Evolutionary conservation across 2,797 vertebrate species (phyloP), one percentile per base, ranked within the genome.

Genomic region (Philypnodon macrostomus): DNA sequence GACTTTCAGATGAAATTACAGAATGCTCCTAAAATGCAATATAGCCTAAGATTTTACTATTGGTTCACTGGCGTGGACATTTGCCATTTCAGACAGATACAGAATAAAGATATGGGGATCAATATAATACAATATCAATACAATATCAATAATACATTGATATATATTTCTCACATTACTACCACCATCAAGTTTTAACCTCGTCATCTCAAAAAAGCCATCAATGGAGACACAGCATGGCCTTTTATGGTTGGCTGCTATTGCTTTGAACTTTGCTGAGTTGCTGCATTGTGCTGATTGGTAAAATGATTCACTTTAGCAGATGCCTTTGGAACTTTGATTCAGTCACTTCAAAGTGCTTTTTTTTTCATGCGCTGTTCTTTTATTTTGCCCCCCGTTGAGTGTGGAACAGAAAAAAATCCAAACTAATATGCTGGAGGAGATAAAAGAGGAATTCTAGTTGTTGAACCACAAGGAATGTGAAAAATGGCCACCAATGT

Each of bases 321-420:
- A 38, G 15, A 23, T 40, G 42, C 46, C 44, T 58, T 23, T 41
- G 31, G 14, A 67, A 56, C 35, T 67, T 34, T 66, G 42, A 72
- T 70, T 58, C 42, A 33, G 41, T 53, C 37, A 35, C 55, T 70
- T 72, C 65, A 61, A 66, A 71, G 60, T 65, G 30, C 47, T 53
- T 59, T 29, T 6, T 30, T 27, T 56, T 71, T 67, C 24, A 47
- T 65, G 57, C 39, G 13, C 14, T n/a, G 24, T 31, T 54, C 48
- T 57, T 18, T 74, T 58, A 33, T 40, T 57, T 47, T 56, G 23
- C 58, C 35, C 53, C 47, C 63, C 39, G 44, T 53, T 36, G 48
- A 39, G 47, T 62, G 18, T 45, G 36, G 16, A 67, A 58, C 26
- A 57, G 41, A 65, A 17, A 24, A 38, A 17, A 26, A 36, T 63